These are phyloP conservation scores for Gordius sp. DNA, from an alignment of 2,888 invertebrate genomes.

Conservation along the genomic window DNA sequence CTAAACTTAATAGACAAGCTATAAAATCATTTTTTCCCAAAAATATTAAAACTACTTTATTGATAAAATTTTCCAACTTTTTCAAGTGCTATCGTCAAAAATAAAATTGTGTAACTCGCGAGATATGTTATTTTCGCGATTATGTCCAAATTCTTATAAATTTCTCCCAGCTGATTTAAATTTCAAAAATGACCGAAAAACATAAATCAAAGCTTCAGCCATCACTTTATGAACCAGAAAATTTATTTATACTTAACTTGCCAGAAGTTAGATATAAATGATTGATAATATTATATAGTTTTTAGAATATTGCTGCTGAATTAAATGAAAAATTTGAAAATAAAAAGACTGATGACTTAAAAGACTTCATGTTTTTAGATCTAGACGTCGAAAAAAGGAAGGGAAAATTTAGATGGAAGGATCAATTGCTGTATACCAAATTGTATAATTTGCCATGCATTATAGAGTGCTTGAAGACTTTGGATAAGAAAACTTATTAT, in stretches of 20 bases:
- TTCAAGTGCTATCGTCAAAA: too few species aligned
- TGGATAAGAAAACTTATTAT: conserved; percentile 81
- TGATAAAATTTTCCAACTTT: too few species aligned
- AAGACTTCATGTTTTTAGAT: neutral
- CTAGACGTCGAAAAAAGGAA: neutral
- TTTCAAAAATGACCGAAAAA: too few species aligned
- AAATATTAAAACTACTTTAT: too few species aligned
- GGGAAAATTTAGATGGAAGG: neutral
- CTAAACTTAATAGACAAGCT: too few species aligned
- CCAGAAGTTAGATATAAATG: neutral
- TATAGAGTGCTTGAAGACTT: conserved; percentile 71
- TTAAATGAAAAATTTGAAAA: neutral
- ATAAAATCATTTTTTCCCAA: too few species aligned
- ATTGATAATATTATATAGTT: neutral
- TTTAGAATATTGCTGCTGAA: neutral
- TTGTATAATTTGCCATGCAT: conserved; percentile 68
- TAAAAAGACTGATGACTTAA: neutral
- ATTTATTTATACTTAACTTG: neutral
- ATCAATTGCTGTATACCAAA: conserved; percentile 25
- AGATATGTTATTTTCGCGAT: too few species aligned
- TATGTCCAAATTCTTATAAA: too few species aligned
- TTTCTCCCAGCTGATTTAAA: too few species aligned
- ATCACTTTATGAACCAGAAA: neutral
- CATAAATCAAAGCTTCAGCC: neutral
- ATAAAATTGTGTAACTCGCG: too few species aligned